Base-by-base conservation (phyloP, 2,797 vertebrate species). In the Thripadectes ignobilis region DNA sequence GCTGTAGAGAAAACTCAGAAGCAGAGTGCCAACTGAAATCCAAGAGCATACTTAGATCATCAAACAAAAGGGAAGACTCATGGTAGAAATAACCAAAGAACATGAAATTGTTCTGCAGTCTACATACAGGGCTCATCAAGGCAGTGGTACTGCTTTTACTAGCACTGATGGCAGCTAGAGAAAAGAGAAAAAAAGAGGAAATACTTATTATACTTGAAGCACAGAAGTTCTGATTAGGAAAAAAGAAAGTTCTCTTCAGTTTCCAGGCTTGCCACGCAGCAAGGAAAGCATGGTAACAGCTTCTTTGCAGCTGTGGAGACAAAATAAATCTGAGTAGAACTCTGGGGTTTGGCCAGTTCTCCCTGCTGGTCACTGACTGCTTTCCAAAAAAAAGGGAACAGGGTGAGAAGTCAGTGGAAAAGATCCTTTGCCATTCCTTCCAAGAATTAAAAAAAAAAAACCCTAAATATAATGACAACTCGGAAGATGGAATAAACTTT, bases 261-360 rank as follows among this genome's bases (percentile, higher is more conserved):
- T 83, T 78, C 85, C 79, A 86, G 62, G 51, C 76, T 86, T 94
- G 88, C 89, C 88, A 92, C 30, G 9, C 83, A 94, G 77, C 79
- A 94, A 75, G 83, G 34, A 41, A 90, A 90, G 85, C 76, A 34
- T 58, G 43, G 82, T 57, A 93, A 88, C 79, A 95, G 82, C 82
- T 93, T 89, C 85, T 89, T 52, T 84, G 79, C 94, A 93, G 89
- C 90, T 95, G 88, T 77, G 76, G 58, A 91, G 82, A 88, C 94
- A 95, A 95, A 94, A 90, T 83, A 94, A 81, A 88, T 75, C 65
- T 51, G 76, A 91, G 58, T 36, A 95, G 89, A 46, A 48, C 66
- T 81, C 69, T 88, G 88, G 69, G 83, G 54, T 81, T 85, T 93
- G 68, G 93, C 93, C 85, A 92, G 84, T 80, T 86, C 82, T 91